These are phyloP conservation scores for Drosophila cracens DNA, from an alignment of 2,888 invertebrate genomes.

Conservation along the genomic window DNA sequence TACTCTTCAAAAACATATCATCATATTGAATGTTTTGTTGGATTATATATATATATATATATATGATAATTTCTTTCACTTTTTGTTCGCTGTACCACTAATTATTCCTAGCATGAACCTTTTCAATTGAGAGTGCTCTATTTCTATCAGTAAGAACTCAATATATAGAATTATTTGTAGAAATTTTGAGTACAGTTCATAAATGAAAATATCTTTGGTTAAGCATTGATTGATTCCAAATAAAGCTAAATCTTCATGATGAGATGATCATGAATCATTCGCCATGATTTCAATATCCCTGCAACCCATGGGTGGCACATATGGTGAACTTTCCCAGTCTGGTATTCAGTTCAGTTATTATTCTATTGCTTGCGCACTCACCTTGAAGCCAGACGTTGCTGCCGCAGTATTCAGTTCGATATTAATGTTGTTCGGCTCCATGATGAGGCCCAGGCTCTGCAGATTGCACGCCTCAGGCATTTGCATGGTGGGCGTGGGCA, in stretches of 20 bases:
- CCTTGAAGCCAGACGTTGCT: slow-evolving; percentile 57
- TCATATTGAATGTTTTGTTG: neutral
- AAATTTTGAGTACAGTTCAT: neutral
- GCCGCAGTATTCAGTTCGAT: slow-evolving; percentile 71
- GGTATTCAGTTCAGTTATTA: neutral
- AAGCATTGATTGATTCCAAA: neutral
- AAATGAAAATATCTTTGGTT: neutral
- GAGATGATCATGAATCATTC: neutral
- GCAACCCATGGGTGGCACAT: neutral
- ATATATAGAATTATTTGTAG: neutral
- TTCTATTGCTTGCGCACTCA: slow-evolving; percentile 41
- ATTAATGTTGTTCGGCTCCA: slow-evolving; percentile 76
- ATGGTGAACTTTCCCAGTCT: neutral
- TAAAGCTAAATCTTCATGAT: neutral
- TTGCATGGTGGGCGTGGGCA: slow-evolving; percentile 70
- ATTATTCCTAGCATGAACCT: too few relatives aligned
- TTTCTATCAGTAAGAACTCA: too few relatives aligned
- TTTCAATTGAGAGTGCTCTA: too few relatives aligned
- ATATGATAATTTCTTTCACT: too few relatives aligned
- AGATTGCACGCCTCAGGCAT: slow-evolving; percentile 70
- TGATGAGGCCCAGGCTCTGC: slow-evolving; percentile 71
- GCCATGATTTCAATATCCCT: neutral
- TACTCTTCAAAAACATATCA: neutral
- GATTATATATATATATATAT: neutral
- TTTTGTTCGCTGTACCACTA: too few relatives aligned